A percentile compares a stretch with the other conserved stretches of the same genome.
Conservation (phyloP, 1,140 invertebrate species). For the Brachionus manjavacas region DNA sequence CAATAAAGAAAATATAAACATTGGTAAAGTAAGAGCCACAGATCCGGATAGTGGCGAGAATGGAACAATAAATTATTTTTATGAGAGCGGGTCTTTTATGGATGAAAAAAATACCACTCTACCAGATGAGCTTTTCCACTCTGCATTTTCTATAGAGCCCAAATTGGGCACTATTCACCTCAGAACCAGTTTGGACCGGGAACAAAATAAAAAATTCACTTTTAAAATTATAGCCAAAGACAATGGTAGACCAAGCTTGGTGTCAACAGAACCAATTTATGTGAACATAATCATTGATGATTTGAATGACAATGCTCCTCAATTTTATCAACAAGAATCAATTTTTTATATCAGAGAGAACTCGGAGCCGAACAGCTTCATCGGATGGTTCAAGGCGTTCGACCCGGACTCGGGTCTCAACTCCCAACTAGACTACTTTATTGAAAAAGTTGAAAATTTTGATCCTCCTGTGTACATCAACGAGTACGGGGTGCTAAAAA, state of each 20-base stretch:
- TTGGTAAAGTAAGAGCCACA: neutral
- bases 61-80: neutral
- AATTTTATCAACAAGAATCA: neutral
- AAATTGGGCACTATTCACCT: neutral
- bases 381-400: neutral
- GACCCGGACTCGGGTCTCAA: neutral
- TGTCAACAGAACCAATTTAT: neutral
- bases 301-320: conserved; percentile 24
- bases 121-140: neutral
- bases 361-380: neutral
- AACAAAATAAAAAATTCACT: neutral
- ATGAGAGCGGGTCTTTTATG: neutral
- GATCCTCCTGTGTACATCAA: conserved; percentile 5
- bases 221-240: neutral
- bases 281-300: neutral
- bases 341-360: neutral
- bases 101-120: neutral
- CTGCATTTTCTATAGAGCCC: neutral
- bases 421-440: neutral
- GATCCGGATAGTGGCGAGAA: neutral
- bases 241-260: neutral
- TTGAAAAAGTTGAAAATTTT: neutral
- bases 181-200: neutral
- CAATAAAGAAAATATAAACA: neutral
- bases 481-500: neutral